Evolutionary conservation across 2,113 vertebrate genomes (phyloP), one percentile per base, ranked within the genome.

Genomic region (Grallaria varia): DNA sequence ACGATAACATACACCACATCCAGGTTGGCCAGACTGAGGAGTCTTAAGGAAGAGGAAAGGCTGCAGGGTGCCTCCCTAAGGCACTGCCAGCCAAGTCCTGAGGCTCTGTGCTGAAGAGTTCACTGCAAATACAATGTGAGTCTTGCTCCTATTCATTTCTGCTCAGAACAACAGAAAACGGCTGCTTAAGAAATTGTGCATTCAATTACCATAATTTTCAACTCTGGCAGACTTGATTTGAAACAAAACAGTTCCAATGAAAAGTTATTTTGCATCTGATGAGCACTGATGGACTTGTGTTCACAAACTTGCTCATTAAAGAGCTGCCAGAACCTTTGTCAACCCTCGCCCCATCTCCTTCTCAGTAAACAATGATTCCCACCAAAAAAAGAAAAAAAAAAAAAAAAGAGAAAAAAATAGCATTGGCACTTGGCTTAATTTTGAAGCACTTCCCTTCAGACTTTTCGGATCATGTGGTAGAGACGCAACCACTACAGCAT

Each of bases 351-450:
- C 12, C 7, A 35, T 45, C 37, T 66, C 33, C 39, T 58, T 24
- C 47, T 87, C n/a, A n/a, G 15, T 14, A 47, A 85, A 45, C 10
- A 71, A 44, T 6, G 16, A 58, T 42, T 56, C 33, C 12, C 35
- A 67, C 5, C 6, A 35, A 59, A 35, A 31, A 69, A 10, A n/a
- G 33, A 47, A 10, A n/a, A 8, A 4, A 23, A n/a, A 8, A 4
- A 23, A n/a, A 8, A 4, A 23, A n/a, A n/a, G n/a, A n/a, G n/a
- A n/a, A n/a, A n/a, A n/a, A 8, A 4, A 23, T 0, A 80, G 33
- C 44, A 84, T 10, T 60, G 16, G 24, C 6, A 77, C 7, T 73
- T 60, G 0, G 2, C 18, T 52, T 62, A 13, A 31, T 81, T 71
- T 62, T 67, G 14, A 71, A 67, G 19, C 22, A n/a, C 4, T 69